Evolutionary conservation across 2,113 vertebrate genomes (phyloP).

Genomic region (Meles meles): DNA sequence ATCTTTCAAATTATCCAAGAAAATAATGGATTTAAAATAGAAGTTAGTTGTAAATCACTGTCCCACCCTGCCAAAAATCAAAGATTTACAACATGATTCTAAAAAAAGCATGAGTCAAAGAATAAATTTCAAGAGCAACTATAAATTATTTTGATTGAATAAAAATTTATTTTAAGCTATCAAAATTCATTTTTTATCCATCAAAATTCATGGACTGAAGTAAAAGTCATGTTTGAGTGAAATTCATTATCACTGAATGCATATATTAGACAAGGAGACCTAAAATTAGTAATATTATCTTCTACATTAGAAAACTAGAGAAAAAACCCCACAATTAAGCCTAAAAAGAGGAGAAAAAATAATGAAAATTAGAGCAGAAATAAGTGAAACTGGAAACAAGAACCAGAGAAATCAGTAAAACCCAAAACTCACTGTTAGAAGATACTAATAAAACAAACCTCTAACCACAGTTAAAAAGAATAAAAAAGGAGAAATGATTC

Average conservation of each 20-base stretch:
- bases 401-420: background rate
- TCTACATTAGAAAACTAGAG: background rate
- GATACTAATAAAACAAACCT: background rate
- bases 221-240: background rate
- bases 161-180: background rate
- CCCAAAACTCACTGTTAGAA: background rate
- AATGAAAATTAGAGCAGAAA: background rate
- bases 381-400: background rate
- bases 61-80: background rate
- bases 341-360: background rate
- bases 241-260: background rate
- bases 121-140: background rate
- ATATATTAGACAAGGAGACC: background rate
- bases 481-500: background rate
- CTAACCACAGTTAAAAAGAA: background rate
- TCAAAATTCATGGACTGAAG: background rate
- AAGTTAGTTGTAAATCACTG: background rate
- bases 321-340: background rate
- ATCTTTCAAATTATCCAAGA: background rate
- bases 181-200: background rate
- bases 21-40: background rate
- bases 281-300: background rate
- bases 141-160: background rate
- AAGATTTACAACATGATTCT: background rate
- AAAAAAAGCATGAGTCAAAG: background rate